Percentiles rank a stretch among this genome's conserved stretches.
phyloP scores from a whole-genome alignment of 2,888 invertebrate species.

The Heterodera filipjevi region DNA sequence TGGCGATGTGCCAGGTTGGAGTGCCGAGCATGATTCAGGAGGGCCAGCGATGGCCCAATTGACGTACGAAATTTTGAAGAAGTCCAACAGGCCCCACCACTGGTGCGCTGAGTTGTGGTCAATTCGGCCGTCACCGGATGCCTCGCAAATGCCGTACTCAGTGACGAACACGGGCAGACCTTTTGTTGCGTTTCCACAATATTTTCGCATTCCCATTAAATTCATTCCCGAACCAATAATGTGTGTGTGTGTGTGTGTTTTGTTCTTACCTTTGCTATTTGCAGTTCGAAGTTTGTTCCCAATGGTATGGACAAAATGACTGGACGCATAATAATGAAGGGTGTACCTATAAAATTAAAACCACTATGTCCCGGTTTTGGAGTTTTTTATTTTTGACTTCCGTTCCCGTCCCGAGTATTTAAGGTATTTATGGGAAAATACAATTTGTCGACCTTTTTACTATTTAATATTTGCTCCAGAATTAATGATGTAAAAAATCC shows the following conservation, averaged over 20 bases:
- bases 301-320: conserved; percentile 11
- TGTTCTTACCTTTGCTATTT: conserved; percentile 33
- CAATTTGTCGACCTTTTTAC: no score
- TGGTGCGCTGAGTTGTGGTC: conserved; percentile 14
- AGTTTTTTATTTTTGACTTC: no score
- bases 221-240: not conserved
- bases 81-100: conserved; percentile 36
- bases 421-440: no score
- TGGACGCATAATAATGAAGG: conserved; percentile 37
- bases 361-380: no score
- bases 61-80: conserved; percentile 23
- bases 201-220: not conserved
- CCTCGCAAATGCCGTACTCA: conserved; percentile 38
- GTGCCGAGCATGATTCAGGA: conserved; percentile 20
- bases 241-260: no score
- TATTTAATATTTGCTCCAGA: no score
- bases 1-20: conserved; percentile 15
- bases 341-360: no score
- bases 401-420: no score
- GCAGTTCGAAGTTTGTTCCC: conserved; percentile 36
- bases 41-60: conserved; percentile 36
- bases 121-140: conserved; percentile 32
- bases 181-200: no score
- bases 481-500: no score
- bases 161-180: conserved; percentile 32